A percentile compares a stretch with the other conserved stretches of the same genome.
phyloP scores from a whole-genome alignment of 2,797 vertebrate species.

The Gallinago nigripennis region DNA sequence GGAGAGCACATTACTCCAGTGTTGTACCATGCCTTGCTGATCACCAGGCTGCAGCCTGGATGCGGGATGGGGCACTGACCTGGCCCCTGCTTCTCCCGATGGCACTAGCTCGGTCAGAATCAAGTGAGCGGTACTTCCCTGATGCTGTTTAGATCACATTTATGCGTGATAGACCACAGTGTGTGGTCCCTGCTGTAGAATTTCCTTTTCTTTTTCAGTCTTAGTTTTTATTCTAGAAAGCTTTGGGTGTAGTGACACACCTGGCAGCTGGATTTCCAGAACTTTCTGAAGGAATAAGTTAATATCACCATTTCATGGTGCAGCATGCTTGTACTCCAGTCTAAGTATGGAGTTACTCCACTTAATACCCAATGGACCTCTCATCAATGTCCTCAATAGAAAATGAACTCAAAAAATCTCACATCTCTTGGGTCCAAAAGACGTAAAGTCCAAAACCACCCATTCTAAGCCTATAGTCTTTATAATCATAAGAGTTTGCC shows the following conservation, averaged over 20 bases:
- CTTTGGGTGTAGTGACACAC: not conserved
- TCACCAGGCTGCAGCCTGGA: not conserved
- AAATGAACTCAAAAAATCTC: not conserved
- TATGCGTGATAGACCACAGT: accelerated
- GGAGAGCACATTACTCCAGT: not conserved
- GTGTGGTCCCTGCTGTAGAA: not conserved
- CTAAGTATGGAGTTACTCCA: not conserved
- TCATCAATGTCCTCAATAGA: not conserved
- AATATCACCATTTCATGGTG: not conserved
- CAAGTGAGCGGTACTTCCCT: not conserved
- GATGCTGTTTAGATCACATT: not conserved
- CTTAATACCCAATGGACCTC: not conserved
- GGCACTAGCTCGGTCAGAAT: not conserved
- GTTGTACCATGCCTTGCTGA: not conserved
- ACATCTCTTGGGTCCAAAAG: not conserved
- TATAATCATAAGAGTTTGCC: not conserved
- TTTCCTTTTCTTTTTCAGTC: not conserved
- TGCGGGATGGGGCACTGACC: not conserved
- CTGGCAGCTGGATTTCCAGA: not conserved
- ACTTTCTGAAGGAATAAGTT: not conserved
- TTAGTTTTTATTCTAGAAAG: not conserved
- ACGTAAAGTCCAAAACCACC: not conserved
- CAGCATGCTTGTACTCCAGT: not conserved
- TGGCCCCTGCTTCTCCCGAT: not conserved
- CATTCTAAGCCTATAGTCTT: not conserved